Evolutionary conservation across 2,888 invertebrate species (phyloP), one percentile per base, ranked within the genome.

Genomic region (Digitonthophagus gazella): DNA sequence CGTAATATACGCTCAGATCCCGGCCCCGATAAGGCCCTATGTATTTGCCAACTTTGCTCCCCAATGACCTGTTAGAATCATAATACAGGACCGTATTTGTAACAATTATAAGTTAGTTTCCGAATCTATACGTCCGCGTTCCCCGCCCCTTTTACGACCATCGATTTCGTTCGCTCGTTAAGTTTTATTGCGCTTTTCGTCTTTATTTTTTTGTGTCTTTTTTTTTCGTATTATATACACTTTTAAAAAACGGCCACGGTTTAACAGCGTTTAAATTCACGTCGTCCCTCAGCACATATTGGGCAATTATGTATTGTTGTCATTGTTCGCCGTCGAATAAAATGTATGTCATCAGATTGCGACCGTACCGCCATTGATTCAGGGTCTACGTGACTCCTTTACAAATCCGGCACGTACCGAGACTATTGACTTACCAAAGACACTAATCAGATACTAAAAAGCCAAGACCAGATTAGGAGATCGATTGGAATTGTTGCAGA

Each of bases 81-180:
- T 72, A 74, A 72, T 71, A 70, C 72, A 75, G 73, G 71, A 69
- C 70, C 72, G 72, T 74, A 73, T 71, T 72, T 71, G 70, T 73
- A 73, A 71, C 73, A 74, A 75, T 75, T 73, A 75, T 72, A 74
- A 74, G 71, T 74, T 73, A 72, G 75, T 76, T 77, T 75, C 74
- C 75, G 58, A 67, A 67, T 67, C 28, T 44, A 58, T 67, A 67
- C 58, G 20, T 67, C 57, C 67, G 58, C 67, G 67, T 58, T 58
- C 67, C 28, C 44, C 57, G 22, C 58, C 22, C 19, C 28, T 58
- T 67, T 67, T 67, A 67, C 16, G 67, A 61, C 67, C 58, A 15
- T 58, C 56, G n/a, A 65, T 65, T 44, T 54, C 44, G 28, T 65
- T 15, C 20, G 14, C 11, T 11, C 28, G 16, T 58, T 19, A n/a